Evolutionary conservation across 2,113 vertebrate genomes (phyloP).

Genomic region (Engraulis encrasicolus): DNA sequence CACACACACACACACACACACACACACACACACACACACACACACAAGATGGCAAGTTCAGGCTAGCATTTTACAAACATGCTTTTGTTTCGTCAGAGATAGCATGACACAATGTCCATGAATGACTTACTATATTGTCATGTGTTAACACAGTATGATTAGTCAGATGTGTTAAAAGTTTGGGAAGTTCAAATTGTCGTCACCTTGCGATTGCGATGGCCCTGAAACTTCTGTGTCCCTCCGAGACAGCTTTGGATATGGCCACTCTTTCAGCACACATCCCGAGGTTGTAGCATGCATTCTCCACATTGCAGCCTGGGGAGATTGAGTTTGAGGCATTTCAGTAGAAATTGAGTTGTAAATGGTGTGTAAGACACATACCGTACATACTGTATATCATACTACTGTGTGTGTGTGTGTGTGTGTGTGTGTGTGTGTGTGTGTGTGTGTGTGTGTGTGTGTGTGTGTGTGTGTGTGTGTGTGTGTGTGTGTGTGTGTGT

Average conservation of each 20-base stretch:
- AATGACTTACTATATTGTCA: not conserved
- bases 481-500: no score
- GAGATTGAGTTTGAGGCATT: not conserved
- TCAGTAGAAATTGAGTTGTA: not conserved
- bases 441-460: no score
- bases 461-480: no score
- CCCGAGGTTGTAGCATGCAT: slow-evolving; percentile 71
- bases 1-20: no score
- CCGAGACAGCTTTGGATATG: slow-evolving; percentile 83
- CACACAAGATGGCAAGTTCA: no score
- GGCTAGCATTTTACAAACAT: no score
- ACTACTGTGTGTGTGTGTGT: no score
- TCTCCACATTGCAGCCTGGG: slow-evolving; percentile 86
- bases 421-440: no score
- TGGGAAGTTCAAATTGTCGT: not conserved
- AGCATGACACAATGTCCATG: no score
- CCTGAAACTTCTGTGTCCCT: slow-evolving; percentile 77
- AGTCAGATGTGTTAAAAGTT: not conserved
- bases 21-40: no score
- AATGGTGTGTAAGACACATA: no score
- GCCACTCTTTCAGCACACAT: slow-evolving; percentile 79
- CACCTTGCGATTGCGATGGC: slow-evolving; percentile 84
- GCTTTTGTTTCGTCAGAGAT: no score
- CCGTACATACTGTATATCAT: not conserved
- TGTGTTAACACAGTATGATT: not conserved